Evolutionary conservation across 2,888 invertebrate genomes (phyloP), one percentile per base, ranked within the genome.

Genomic region (Eudasyphora cyanicolor): DNA sequence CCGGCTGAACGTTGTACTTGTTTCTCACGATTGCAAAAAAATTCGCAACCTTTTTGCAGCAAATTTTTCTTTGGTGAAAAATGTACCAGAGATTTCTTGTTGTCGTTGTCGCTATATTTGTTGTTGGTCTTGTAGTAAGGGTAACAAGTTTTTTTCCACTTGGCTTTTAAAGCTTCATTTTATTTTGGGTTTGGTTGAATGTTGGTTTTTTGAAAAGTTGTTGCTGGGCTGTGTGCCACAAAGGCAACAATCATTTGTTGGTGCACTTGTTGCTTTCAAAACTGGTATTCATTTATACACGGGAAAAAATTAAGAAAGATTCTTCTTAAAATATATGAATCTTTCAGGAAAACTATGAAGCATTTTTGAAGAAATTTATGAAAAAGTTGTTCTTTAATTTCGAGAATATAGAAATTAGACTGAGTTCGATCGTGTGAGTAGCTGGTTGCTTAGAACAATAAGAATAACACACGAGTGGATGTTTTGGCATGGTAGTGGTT

Each of bases 241-340:
- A 75, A 57, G 24, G 49, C 57, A 45, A 69, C 45, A 35, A 49
- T 69, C 45, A 21, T 38, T 62, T 60, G 67, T n/a, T n/a, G n/a
- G n/a, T 76, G 73, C 76, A 83, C 83, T 83, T 82, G 77, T 83
- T 83, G 69, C 81, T 83, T 75, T 69, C 38, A 29, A 77, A 81
- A 79, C 83, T 82, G 76, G 81, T 81, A 77, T 76, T 76, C 35
- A 69, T 64, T n/a, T 76, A 74, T 57, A 2, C 38, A n/a, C n/a
- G n/a, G n/a, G n/a, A n/a, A n/a, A n/a, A n/a, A n/a, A n/a, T n/a
- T n/a, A n/a, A n/a, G n/a, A n/a, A n/a, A n/a, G n/a, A n/a, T n/a
- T n/a, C n/a, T n/a, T n/a, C n/a, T n/a, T n/a, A n/a, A n/a, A n/a
- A n/a, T n/a, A n/a, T n/a, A n/a, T n/a, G n/a, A n/a, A n/a, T n/a